Percentiles rank a stretch among this genome's conserved stretches.
These are phyloP conservation scores for Lepus americanus DNA, from an alignment of 2,113 vertebrate genomes.

Conservation along the genomic window DNA sequence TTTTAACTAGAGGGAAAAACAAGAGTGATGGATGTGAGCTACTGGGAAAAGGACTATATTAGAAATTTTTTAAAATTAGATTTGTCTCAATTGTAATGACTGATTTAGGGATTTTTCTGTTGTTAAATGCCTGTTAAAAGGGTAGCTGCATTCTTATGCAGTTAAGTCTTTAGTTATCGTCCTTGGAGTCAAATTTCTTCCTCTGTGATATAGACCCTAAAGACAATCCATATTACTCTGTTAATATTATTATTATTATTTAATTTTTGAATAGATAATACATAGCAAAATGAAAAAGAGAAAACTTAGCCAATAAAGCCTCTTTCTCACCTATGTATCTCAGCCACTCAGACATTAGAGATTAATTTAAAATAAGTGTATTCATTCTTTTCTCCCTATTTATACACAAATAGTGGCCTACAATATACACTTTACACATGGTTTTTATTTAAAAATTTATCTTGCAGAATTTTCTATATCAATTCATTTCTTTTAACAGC, in stretches of 20 bases:
- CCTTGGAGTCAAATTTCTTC: neutral
- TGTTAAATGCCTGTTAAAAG: neutral
- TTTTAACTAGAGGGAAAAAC: neutral
- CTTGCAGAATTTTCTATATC: neutral
- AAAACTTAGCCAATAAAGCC: neutral
- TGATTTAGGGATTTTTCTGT: neutral
- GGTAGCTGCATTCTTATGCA: neutral
- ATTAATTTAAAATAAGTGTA: neutral
- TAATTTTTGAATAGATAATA: constrained; percentile 29
- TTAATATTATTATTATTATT: neutral
- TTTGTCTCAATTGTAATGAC: neutral
- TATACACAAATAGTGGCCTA: neutral
- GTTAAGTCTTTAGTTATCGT: neutral
- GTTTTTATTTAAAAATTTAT: neutral
- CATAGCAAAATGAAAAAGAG: neutral
- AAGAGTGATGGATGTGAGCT: neutral
- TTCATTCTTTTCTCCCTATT: neutral
- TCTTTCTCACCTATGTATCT: neutral
- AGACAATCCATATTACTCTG: neutral
- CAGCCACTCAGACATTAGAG: neutral
- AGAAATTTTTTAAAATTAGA: neutral
- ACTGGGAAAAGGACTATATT: neutral
- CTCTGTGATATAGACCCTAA: neutral
- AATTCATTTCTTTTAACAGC: neutral
- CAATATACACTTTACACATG: neutral